Base-by-base conservation (phyloP, 1,140 invertebrate genomes). In the Lordiphosa clarofinis region DNA sequence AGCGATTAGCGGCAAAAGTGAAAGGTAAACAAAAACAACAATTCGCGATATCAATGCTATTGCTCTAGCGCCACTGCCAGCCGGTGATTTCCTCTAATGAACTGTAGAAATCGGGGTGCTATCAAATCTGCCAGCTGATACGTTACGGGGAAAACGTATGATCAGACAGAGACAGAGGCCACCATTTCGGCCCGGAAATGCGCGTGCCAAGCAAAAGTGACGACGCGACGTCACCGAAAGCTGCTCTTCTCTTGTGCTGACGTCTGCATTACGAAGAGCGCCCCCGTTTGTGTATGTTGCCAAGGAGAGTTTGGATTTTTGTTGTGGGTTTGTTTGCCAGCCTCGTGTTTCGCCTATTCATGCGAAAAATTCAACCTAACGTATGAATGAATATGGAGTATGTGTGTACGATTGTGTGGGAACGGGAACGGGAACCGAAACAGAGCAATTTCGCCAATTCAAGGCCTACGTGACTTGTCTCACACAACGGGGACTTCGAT, bases 391-490 rank as follows among this genome's bases (percentile, higher is more conserved):
- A 81, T 60, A 65, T 59, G 49, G 37, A 19, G 56, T 72, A 65
- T 65, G 74, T 49, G 67, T 63, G 59, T 12, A 40, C 56, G 63
- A 44, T 42, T 42, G 56, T 33, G 47, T 13, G 31, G 50, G 40
- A 67, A 28, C 44, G 37, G 35, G 46, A 44, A 10, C 21, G 47
- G 13, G 52, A 31, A 11, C 35, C 21, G 35, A 38, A 43, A 56
- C 52, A 54, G 48, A 81, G 76, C 55, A 81, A 82, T 71, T 74
- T 82, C 53, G 61, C 76, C 55, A 63, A 72, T 81, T 81, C 76
- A 81, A 81, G 76, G 76, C 76, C 76, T 81, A 81, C 76, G 76
- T 81, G 76, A 81, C 76, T 82, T 64, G 72, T 82, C 76, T 81
- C 76, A 81, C 75, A 73, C 56, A 63, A 52, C 50, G 59, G 64